Base-by-base conservation (phyloP, 2,888 invertebrate genomes). In the Ophion costatus region DNA sequence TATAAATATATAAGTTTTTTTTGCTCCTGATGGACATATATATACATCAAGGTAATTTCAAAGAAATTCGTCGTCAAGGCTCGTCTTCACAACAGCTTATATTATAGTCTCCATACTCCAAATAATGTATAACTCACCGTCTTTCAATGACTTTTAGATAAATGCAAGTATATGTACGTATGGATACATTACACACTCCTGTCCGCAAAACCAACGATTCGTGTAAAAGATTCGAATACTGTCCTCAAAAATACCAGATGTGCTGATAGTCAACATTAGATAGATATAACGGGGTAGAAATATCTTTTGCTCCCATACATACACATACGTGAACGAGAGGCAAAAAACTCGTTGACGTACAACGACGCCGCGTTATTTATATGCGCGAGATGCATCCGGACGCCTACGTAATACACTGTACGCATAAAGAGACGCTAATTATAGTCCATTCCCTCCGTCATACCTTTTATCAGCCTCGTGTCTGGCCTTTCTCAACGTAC, bases 401-500 rank as follows among this genome's bases (percentile, higher is more conserved):
- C 82, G 45, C 82, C 82, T 73, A 82, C 82, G 66, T 83, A 61
- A 66, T 22, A 61, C 33, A 56, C 57, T 61, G 78, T 63, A 79
- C 38, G 56, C 74, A 78, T 66, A 42, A 63, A 51, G 42, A 63
- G 42, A 59, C 56, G 59, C 24, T 75, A 70, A 81, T 57, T 70
- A 59, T 74, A 67, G 38, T 69, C 24, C 22, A 56, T 79, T 67
- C 33, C 57, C n/a, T 70, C 57, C 61, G 56, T 63, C 38, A 64
- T 70, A 56, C 63, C 70, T 71, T 24, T 71, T 57, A 42, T 67
- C 29, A 42, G 29, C 73, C 78, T 51, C 77, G 77, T 82, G 77
- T 2, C 20, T 71, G 73, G 61, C 82, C 82, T 78, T 79, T 74
- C 22, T 51, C 66, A 11, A 20, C 9, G 78, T 73, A 45, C n/a